Evolutionary conservation across 2,797 vertebrate species (phyloP).

Genomic region (Phrynocephalus forsythii): DNA sequence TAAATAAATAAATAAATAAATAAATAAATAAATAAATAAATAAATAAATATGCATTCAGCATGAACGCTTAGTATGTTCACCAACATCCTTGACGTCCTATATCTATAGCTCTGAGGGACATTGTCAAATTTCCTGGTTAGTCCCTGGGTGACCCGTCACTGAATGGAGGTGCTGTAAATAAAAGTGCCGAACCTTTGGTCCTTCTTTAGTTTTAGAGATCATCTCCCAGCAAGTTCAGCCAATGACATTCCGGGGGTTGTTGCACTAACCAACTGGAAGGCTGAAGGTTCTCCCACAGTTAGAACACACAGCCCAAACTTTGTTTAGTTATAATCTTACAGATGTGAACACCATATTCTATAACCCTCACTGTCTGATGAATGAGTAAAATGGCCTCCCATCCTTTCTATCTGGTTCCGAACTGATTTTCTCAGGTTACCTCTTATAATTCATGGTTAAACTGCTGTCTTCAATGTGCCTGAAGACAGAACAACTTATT

Average conservation of each 20-base stretch:
- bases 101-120: background rate
- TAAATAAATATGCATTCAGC: background rate
- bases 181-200: too few species aligned
- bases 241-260: background rate
- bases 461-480: background rate
- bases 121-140: background rate
- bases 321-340: background rate
- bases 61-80: background rate
- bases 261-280: background rate
- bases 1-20: too few species aligned
- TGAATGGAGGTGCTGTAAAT: too few species aligned
- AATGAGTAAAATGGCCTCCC: background rate
- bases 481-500: background rate
- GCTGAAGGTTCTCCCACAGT: background rate
- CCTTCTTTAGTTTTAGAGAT: too few species aligned
- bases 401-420: conserved; percentile 34
- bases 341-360: background rate
- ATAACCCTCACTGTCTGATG: background rate
- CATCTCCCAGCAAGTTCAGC: background rate
- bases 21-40: too few species aligned
- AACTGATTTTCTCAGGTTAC: background rate
- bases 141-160: too few species aligned
- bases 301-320: background rate
- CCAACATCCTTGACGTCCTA: background rate
- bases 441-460: conserved; percentile 15